Conservation (phyloP, 2,113 vertebrate genomes). For the Chionomys nivalis region DNA sequence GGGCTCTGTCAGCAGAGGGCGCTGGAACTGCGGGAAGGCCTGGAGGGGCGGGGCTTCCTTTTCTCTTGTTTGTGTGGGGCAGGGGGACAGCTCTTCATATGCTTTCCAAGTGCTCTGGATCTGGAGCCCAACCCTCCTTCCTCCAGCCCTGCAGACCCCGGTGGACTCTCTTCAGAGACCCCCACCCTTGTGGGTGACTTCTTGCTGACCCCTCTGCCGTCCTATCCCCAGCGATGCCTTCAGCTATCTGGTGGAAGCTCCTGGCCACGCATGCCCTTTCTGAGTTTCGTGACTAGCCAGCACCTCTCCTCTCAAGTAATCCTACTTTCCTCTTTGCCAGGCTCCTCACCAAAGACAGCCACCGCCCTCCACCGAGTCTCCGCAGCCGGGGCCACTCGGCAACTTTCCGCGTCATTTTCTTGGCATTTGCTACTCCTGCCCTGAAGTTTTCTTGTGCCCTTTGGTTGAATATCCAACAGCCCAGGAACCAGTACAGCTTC, state of each 20-base stretch:
- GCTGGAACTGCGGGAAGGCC: neutral
- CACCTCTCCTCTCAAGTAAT: no score
- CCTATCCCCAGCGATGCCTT: neutral
- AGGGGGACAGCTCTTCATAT: no score
- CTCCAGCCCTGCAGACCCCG: neutral
- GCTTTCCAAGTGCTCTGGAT: accelerated
- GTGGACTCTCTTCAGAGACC: accelerated
- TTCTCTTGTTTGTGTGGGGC: no score
- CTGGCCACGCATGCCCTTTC: neutral
- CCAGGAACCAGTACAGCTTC: neutral
- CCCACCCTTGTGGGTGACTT: accelerated
- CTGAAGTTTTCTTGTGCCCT: neutral
- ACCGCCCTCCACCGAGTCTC: neutral
- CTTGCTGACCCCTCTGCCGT: neutral
- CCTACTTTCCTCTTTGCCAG: neutral
- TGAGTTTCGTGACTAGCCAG: neutral
- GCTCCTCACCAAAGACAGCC: neutral
- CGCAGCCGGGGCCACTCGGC: neutral
- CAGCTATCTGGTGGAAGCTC: neutral
- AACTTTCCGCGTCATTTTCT: neutral
- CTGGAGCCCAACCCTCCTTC: neutral
- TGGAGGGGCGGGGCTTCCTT: neutral
- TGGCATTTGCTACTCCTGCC: neutral
- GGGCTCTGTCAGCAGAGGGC: neutral
- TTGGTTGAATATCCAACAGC: neutral